These are phyloP conservation scores for Hafferia zeledoni DNA, from an alignment of 2,797 vertebrate species.

Conservation along the genomic window DNA sequence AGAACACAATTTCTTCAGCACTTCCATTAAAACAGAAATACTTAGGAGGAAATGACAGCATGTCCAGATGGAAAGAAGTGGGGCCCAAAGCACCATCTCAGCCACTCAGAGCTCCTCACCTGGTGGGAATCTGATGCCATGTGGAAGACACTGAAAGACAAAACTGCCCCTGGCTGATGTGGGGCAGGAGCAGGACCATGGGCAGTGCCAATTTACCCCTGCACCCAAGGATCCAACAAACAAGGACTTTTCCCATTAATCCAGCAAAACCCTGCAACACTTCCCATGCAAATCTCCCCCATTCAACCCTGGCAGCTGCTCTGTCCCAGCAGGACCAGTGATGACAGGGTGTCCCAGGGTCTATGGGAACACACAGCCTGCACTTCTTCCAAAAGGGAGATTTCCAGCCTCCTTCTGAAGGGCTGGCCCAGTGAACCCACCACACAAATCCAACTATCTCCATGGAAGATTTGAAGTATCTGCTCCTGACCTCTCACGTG, in stretches of 20 bases:
- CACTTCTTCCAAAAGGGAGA: not conserved
- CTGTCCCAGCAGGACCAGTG: not conserved
- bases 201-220: not conserved
- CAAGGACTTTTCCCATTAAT: not conserved
- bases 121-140: not conserved
- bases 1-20: not conserved
- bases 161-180: accelerated
- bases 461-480: not conserved
- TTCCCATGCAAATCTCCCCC: not conserved
- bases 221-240: not conserved
- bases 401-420: not conserved
- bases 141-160: not conserved
- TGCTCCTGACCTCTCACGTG: not conserved
- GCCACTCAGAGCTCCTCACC: not conserved
- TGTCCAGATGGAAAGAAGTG: not conserved
- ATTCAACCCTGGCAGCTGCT: not conserved
- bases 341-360: not conserved
- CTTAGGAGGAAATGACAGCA: not conserved
- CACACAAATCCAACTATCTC: accelerated
- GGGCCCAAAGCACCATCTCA: not conserved
- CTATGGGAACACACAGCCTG: accelerated
- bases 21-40: not conserved
- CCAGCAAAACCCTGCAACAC: not conserved
- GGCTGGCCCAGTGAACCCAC: not conserved
- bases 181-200: not conserved